phyloP scores from a whole-genome alignment of 2,113 vertebrate genomes.

The Sitta europaea region DNA sequence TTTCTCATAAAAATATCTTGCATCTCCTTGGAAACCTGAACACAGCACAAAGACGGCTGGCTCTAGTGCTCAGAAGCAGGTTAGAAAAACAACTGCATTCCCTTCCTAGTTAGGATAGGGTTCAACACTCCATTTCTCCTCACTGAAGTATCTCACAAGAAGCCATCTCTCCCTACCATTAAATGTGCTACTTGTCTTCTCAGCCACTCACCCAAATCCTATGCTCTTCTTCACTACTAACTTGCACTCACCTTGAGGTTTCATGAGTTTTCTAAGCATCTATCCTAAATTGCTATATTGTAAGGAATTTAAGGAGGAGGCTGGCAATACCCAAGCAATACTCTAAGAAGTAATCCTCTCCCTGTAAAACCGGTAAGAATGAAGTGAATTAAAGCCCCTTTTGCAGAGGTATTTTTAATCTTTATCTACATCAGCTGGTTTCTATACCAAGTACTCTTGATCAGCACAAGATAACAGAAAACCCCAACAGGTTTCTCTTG shows the following conservation, averaged over 20 bases:
- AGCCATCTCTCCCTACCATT: not conserved
- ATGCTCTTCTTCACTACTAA: not conserved
- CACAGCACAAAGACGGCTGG: not conserved
- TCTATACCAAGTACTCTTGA: not conserved
- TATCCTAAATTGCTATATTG: too few species aligned
- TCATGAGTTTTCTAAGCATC: not conserved
- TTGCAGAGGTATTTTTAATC: not conserved
- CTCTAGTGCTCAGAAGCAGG: not conserved
- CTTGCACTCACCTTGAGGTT: not conserved
- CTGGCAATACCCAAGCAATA: not conserved
- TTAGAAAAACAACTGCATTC: slow-evolving; percentile 2
- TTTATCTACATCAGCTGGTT: not conserved
- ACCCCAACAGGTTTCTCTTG: fast-evolving
- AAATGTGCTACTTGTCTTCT: not conserved
- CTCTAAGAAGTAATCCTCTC: not conserved
- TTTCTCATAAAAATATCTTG: slow-evolving; percentile 36
- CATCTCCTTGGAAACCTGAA: slow-evolving; percentile 57
- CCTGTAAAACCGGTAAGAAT: not conserved
- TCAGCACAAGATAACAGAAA: not conserved
- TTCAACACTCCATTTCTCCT: not conserved
- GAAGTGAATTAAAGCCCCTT: not conserved
- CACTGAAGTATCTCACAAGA: not conserved
- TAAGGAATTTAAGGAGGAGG: not conserved
- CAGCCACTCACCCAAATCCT: not conserved
- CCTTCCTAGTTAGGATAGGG: not conserved